phyloP scores from a whole-genome alignment of 2,113 vertebrate species.

The Thunnus thynnus region DNA sequence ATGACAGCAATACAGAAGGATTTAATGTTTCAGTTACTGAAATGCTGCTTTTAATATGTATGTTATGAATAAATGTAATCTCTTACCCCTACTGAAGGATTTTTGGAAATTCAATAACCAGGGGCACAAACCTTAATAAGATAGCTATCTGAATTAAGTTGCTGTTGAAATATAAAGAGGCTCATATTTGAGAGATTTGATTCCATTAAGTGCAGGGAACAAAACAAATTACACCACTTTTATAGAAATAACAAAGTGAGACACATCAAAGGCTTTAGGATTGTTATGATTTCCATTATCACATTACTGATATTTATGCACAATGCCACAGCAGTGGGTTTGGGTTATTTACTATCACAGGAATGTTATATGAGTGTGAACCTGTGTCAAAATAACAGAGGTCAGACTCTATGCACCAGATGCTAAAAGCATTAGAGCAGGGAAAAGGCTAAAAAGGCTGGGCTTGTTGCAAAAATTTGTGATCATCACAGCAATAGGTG shows the following conservation, averaged over 20 bases:
- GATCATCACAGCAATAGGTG: not conserved
- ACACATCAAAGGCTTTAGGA: not conserved
- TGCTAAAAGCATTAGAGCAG: conserved; percentile 17
- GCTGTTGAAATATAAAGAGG: not conserved
- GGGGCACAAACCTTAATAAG: not conserved
- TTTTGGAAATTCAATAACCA: not conserved
- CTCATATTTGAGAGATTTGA: not conserved
- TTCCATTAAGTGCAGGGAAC: not conserved
- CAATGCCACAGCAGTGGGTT: not conserved
- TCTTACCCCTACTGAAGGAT: not conserved
- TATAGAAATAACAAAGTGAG: not conserved
- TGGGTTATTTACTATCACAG: not conserved
- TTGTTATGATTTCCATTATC: not conserved
- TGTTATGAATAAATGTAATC: conserved; percentile 1
- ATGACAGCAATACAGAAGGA: not conserved
- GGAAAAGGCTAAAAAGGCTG: not conserved
- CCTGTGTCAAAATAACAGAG: not conserved
- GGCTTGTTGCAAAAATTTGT: not conserved
- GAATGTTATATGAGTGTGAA: not conserved
- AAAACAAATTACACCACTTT: not conserved
- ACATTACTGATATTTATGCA: not conserved
- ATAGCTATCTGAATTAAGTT: not conserved
- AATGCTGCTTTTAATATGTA: not conserved
- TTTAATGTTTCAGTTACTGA: not conserved
- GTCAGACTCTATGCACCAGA: not conserved